Conservation (phyloP, 2,888 invertebrate genomes). For the Adineta ricciae region DNA sequence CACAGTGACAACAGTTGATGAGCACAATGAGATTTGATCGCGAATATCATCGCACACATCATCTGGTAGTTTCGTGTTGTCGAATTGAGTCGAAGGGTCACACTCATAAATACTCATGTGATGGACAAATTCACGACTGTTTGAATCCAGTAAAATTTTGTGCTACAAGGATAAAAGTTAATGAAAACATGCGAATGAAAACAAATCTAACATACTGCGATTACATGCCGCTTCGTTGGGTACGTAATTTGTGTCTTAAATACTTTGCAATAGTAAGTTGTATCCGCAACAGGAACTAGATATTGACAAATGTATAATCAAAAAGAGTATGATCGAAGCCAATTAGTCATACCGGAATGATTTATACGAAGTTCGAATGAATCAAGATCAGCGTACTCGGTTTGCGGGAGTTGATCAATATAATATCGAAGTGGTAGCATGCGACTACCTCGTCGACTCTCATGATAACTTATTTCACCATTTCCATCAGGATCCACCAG, state of each 20-base stretch:
- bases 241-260: background rate
- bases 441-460: background rate
- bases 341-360: background rate
- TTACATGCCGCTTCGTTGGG: background rate
- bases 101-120: slow-evolving; percentile 25
- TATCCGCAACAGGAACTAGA: background rate
- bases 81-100: background rate
- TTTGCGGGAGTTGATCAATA: background rate
- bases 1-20: slow-evolving; percentile 2
- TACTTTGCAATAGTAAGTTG: background rate
- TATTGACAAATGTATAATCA: background rate
- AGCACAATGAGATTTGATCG: background rate
- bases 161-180: background rate
- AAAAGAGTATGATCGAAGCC: background rate
- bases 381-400: background rate
- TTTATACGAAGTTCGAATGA: background rate
- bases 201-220: background rate
- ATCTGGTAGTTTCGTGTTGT: background rate
- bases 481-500: background rate
- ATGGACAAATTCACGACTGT: background rate
- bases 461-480: background rate
- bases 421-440: background rate
- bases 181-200: background rate
- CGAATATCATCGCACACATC: background rate
- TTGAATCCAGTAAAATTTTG: background rate